Evolutionary conservation across 2,888 invertebrate genomes (phyloP), one percentile per base, ranked within the genome.

Genomic region (Latrodectus hesperus): DNA sequence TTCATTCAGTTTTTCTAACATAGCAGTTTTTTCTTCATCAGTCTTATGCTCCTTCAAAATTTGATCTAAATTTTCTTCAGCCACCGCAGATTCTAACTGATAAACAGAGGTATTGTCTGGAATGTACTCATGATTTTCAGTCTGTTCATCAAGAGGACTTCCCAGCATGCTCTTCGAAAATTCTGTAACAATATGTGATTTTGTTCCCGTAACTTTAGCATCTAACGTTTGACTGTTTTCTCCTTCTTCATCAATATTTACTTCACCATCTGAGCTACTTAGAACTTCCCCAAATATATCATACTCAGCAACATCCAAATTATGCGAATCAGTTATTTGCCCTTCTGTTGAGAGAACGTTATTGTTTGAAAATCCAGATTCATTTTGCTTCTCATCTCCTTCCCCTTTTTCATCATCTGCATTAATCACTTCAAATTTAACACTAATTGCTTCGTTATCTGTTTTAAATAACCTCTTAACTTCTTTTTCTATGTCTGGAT

Each of bases 401-500:
- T 93, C 92, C 8, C 55, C 75, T 90, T 94, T 93, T 88, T 96
- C 96, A 90, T 96, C 96, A 91, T 97, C 97, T 92, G 97, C 97
- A 91, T 95, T 96, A 22, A 97, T 95, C 0, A 98, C 95, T 92
- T 98, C 97, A 95, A 96, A 98, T 88, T 95, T 95, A 0, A 97
- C 95, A 91, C 95, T 95, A 0, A 96, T 95, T 1, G 99, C 98
- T 92, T 99, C 98, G 91, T 97, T 97, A 92, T 99, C 99, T 64
- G 86, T 95, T 90, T 98, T 94, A 12, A 99, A 93, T 82, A 99
- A 93, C 65, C 98, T 94, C 92, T 98, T 98, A 0, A 99, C 97
- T 93, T 99, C 99, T 92, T 98, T 98, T 92, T 99, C 99, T 90
- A 99, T 98, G 93, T 99, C 99, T 0, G 99, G 98, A 51, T 97